phyloP scores from a whole-genome alignment of 30 jellyfish, hydroid and myxozoan species.

The Aurelia sp. region DNA sequence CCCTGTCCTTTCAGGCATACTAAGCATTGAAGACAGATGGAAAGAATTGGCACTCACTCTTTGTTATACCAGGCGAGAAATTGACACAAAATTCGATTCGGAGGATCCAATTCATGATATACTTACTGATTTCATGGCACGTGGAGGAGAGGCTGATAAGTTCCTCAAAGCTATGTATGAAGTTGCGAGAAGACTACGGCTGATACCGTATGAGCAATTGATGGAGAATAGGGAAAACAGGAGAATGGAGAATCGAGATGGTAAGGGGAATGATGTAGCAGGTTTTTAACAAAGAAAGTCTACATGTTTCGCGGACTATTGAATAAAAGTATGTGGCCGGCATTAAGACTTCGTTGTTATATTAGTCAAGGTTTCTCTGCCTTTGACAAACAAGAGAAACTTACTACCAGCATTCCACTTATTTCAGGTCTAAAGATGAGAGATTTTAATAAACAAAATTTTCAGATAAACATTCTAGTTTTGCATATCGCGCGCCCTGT shows the following conservation, averaged over 20 bases:
- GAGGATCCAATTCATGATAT: conserved; percentile 66
- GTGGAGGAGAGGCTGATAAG: conserved; percentile 76
- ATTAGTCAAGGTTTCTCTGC: too few species aligned
- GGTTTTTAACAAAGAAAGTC: too few species aligned
- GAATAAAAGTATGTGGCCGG: too few species aligned
- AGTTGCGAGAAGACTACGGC: conserved; percentile 74
- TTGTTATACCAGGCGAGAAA: conserved; percentile 78
- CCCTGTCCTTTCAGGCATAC: conserved; percentile 47
- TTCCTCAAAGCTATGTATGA: conserved; percentile 65
- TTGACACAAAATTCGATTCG: conserved; percentile 53
- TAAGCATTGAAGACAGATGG: conserved; percentile 84
- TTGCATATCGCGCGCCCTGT: too few species aligned
- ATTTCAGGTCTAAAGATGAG: too few species aligned
- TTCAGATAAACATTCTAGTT: too few species aligned
- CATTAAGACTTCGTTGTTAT: too few species aligned
- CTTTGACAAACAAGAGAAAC: too few species aligned
- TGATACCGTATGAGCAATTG: conserved; percentile 72
- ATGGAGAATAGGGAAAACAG: conserved; percentile 86
- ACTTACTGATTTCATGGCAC: conserved; percentile 69
- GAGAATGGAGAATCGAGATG: conserved; percentile 56
- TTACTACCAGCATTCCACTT: too few species aligned
- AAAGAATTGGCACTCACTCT: conserved; percentile 75
- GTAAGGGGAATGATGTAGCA: conserved; percentile 9
- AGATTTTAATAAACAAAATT: too few species aligned
- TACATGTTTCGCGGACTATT: too few species aligned